A percentile compares a stretch with the other conserved stretches of the same genome.
These are phyloP conservation scores for Platygyra sinensis DNA, from an alignment of 64 coral and sea anemone genomes.

Conservation along the genomic window DNA sequence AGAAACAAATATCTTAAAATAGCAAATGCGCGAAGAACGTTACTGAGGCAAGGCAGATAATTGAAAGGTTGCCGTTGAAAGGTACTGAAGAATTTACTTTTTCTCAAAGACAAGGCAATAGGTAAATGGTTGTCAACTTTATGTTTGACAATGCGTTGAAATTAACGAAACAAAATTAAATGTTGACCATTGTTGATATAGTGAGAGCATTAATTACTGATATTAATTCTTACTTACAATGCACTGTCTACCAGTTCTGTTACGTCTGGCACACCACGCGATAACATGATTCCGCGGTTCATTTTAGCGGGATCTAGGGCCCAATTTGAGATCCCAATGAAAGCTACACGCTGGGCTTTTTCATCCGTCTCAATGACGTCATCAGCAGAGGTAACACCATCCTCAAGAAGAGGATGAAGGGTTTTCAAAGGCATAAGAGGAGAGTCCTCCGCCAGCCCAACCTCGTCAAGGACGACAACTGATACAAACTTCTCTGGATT, in stretches of 20 bases:
- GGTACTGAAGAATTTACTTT: no score
- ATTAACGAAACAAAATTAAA: no score
- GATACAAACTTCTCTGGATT: constrained; percentile 58
- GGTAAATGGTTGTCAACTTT: no score
- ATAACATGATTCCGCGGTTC: constrained; percentile 93
- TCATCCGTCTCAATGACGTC: constrained; percentile 63
- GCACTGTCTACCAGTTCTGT: constrained; percentile 77
- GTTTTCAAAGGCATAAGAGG: constrained; percentile 91
- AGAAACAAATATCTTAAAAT: background rate
- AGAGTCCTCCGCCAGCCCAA: constrained; percentile 88
- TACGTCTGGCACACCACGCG: constrained; percentile 57
- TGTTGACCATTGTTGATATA: no score
- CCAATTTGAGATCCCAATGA: constrained; percentile 97
- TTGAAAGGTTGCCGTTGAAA: no score
- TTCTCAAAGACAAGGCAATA: no score
- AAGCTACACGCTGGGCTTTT: constrained; percentile 74
- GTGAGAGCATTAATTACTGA: no score
- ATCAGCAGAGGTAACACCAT: constrained; percentile 75
- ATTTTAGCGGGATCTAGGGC: constrained; percentile 95
- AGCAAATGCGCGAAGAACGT: no score
- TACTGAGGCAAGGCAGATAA: no score
- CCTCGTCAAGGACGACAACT: constrained; percentile 71
- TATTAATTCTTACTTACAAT: constrained; percentile 36
- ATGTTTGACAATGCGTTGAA: no score
- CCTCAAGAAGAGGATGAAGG: constrained; percentile 85